Base-by-base conservation (phyloP, 2,797 vertebrate genomes). In the Coreius guichenoti region DNA sequence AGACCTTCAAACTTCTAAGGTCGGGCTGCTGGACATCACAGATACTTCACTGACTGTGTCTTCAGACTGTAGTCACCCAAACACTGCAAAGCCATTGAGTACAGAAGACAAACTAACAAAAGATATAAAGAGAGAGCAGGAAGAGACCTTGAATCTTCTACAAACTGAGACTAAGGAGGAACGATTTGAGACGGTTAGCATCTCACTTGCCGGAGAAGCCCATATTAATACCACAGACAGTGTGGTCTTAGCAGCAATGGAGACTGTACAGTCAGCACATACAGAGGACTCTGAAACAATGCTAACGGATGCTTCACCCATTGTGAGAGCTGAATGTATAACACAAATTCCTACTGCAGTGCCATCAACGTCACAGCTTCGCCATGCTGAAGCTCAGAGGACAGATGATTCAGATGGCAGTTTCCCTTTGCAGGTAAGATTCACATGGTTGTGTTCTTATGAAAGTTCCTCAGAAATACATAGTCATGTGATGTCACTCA, bases 61-160 rank as follows among this genome's bases (percentile, higher is more conserved):
- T 82, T 89, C 63, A 80, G 82, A 82, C 79, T 69, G 43, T 33
- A 84, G 87, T 82, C 87, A 87, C 16, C 23, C 78, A 58, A 70
- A 51, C 7, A 78, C 56, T 83, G 72, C 82, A 56, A 45, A 68
- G 54, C 73, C 54, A 43, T 49, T 69, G 49, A 29, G 23, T 17
- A 82, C 13, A 39, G 86, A 88, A 49, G 72, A 29, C 61, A 81
- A 56, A 23, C 54, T 80, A 81, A 61, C 26, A 43, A 83, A 89
- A 13, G 68, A 26, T 43, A 8, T 49, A 31, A n/a, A n/a, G n/a
- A n/a, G n/a, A 36, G 29, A 45, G 19, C 39, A 63, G 8, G 54
- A 21, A 39, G 23, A 82, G 12, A 36, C n/a, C 36, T n/a, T 63
- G 23, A 68, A 56, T 43, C 26, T 26, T 68, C 11, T 26, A 19